Percentiles rank a stretch among this genome's conserved stretches.
Evolutionary conservation across 2,113 vertebrate genomes (phyloP).

Genomic region (Paradoxurus hermaphroditus): DNA sequence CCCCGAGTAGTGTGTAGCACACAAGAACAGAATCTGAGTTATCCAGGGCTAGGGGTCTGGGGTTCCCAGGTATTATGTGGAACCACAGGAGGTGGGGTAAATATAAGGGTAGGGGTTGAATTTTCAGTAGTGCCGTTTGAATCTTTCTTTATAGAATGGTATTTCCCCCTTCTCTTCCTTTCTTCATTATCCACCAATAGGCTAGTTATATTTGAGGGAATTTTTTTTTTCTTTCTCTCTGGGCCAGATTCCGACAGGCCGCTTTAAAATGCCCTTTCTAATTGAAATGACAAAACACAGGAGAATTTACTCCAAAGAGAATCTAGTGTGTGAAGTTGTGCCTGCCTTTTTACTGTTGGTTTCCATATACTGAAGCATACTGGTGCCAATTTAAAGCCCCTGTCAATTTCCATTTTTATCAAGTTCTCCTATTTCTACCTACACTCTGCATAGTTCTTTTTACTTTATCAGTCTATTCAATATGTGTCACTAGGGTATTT

Average conservation of each 20-base stretch:
- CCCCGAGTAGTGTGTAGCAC: background rate
- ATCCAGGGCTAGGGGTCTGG: background rate
- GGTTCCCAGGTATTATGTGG: background rate
- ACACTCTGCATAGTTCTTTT: background rate
- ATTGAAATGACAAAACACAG: conserved; percentile 44
- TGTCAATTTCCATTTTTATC: background rate
- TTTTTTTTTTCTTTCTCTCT: background rate
- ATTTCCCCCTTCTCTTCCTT: background rate
- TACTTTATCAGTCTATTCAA: background rate
- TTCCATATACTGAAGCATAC: background rate
- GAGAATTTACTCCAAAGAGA: conserved; percentile 12
- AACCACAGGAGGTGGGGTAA: background rate
- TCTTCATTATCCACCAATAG: background rate
- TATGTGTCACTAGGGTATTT: background rate
- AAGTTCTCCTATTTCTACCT: background rate
- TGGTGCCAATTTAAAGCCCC: background rate
- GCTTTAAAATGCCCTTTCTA: conserved; percentile 35
- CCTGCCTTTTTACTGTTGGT: background rate
- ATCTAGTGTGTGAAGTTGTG: conserved; percentile 1
- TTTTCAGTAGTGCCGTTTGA: background rate
- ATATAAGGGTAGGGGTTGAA: background rate
- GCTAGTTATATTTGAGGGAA: background rate
- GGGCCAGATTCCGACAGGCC: background rate
- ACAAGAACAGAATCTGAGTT: background rate
- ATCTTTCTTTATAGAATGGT: background rate